Evolutionary conservation across 2,113 vertebrate species (phyloP).

Genomic region (Potamarius usumacintae): DNA sequence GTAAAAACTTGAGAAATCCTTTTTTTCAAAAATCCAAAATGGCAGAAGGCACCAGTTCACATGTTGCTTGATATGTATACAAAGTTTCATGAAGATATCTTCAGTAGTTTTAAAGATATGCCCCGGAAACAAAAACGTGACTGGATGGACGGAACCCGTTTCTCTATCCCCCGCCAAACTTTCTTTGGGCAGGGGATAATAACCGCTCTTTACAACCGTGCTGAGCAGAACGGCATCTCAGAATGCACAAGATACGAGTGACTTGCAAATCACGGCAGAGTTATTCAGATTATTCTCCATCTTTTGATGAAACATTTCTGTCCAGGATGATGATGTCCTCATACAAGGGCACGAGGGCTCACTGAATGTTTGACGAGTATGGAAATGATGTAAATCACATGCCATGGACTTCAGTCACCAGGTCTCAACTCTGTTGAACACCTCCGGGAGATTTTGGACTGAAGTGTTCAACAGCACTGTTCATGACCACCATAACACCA

Average conservation of each 20-base stretch:
- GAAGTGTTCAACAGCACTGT: neutral
- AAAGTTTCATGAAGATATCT: too few species aligned
- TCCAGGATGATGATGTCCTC: neutral
- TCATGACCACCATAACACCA: neutral
- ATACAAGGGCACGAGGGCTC: neutral
- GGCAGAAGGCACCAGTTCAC: too few species aligned
- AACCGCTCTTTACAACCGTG: neutral
- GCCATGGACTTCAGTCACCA: neutral
- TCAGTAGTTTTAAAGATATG: too few species aligned
- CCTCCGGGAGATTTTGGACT: neutral
- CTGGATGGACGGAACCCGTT: too few species aligned
- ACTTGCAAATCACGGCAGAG: neutral
- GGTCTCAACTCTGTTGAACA: neutral
- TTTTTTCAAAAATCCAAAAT: too few species aligned
- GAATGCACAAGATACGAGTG: neutral
- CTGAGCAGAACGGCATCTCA: neutral
- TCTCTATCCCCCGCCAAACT: too few species aligned
- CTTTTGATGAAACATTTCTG: neutral
- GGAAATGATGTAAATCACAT: neutral
- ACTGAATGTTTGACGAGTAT: neutral
- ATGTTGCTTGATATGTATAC: too few species aligned
- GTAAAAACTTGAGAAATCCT: too few species aligned
- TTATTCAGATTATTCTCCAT: neutral
- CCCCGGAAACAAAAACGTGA: too few species aligned
- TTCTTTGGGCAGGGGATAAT: neutral